phyloP scores from a whole-genome alignment of 2,113 vertebrate species.

The Smithornis capensis region DNA sequence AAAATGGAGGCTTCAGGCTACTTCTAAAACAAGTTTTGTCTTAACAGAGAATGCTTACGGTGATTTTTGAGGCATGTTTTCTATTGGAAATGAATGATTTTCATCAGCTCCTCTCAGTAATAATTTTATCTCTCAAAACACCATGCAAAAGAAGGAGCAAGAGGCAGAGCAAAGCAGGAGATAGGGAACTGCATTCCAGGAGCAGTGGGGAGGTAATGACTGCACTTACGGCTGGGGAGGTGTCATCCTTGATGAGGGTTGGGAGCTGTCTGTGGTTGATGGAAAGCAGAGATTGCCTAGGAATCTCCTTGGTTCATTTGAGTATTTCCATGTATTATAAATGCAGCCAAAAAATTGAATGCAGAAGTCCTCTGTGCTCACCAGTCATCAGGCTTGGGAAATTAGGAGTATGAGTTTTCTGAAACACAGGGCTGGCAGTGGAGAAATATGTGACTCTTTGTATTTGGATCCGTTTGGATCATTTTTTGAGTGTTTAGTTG shows the following conservation, averaged over 20 bases:
- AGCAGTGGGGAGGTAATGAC: background rate
- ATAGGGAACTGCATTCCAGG: background rate
- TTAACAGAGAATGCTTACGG: background rate
- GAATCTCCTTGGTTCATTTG: background rate
- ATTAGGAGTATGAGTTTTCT: background rate
- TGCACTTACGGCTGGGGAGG: background rate
- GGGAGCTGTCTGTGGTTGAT: constrained; percentile 24
- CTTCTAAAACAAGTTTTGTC: background rate
- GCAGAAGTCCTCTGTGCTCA: background rate
- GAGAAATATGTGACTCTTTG: background rate
- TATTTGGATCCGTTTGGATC: background rate
- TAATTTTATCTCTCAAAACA: background rate
- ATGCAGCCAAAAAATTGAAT: background rate
- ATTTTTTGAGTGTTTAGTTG: background rate
- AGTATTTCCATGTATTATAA: background rate
- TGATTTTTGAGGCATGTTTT: background rate
- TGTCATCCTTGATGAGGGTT: background rate
- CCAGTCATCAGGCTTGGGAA: background rate
- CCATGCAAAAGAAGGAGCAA: background rate
- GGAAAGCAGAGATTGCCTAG: constrained; percentile 28
- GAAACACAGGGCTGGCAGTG: background rate
- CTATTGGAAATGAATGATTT: background rate
- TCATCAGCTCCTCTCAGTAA: background rate
- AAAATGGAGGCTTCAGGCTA: background rate
- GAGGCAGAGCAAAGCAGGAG: background rate